phyloP scores from a whole-genome alignment of 2,888 invertebrate species.

The Troides helena region DNA sequence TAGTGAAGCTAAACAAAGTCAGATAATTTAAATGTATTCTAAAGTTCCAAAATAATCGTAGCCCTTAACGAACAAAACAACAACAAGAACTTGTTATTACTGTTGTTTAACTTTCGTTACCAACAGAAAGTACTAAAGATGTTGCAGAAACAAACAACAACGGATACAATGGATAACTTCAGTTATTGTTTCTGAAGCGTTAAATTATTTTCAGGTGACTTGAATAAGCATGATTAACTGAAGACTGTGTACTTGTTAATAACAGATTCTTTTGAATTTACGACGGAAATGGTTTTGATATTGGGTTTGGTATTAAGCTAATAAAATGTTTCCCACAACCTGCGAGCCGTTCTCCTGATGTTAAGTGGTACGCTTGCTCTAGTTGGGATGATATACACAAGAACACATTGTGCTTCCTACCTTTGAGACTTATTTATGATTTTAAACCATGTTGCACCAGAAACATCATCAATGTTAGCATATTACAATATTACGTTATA shows the following conservation, averaged over 20 bases:
- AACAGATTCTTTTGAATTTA: too few species aligned
- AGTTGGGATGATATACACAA: too few species aligned
- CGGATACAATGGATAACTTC: constrained; percentile 5
- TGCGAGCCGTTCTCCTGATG: too few species aligned
- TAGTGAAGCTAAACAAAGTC: neutral
- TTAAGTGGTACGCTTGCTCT: too few species aligned
- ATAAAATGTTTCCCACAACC: too few species aligned
- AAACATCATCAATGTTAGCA: too few species aligned
- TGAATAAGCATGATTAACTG: neutral
- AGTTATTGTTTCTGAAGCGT: constrained; percentile 2
- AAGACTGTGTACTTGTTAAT: neutral
- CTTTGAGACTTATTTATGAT: too few species aligned
- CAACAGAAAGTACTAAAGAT: constrained; percentile 1
- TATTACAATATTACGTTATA: too few species aligned
- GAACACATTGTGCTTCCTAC: too few species aligned
- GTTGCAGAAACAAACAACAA: constrained; percentile 5
- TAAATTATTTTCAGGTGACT: constrained; percentile 8
- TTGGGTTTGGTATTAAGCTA: too few species aligned
- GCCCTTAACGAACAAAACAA: constrained; percentile 1
- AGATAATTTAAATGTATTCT: neutral
- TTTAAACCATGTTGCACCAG: too few species aligned
- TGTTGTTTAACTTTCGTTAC: constrained; percentile 6
- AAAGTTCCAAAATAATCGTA: neutral
- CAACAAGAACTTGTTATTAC: constrained; percentile 5
- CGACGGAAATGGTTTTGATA: too few species aligned